Evolutionary conservation across 37 sponge, comb jelly and placozoan genomes (phyloP).

Genomic region (Ephydatia muelleri): DNA sequence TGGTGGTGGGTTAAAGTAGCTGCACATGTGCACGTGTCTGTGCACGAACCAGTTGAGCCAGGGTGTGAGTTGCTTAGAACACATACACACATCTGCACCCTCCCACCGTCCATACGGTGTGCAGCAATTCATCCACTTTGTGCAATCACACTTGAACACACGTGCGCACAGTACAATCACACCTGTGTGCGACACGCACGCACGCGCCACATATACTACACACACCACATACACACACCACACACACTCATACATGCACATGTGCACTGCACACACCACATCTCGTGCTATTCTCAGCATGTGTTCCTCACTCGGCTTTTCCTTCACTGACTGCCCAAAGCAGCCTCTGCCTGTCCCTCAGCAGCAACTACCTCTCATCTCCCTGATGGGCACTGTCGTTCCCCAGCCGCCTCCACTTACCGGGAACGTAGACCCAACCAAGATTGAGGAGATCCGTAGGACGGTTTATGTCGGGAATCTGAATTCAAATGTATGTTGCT

Average conservation of each 20-base stretch:
- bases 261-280: neutral
- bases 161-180: too few relatives aligned
- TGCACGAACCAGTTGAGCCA: neutral
- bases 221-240: neutral
- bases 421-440: conserved; percentile 86
- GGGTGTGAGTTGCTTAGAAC: too few relatives aligned
- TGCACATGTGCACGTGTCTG: too few relatives aligned
- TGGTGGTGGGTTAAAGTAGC: too few relatives aligned
- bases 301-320: neutral
- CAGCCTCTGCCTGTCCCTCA: neutral
- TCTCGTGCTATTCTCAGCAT: neutral
- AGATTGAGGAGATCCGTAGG: conserved; percentile 90
- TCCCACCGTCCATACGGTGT: too few relatives aligned
- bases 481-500: conserved; percentile 44
- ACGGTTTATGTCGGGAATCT: conserved; percentile 95
- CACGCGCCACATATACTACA: too few relatives aligned
- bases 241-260: neutral
- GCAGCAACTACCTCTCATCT: conserved; percentile 40
- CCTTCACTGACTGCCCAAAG: neutral
- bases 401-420: conserved; percentile 78
- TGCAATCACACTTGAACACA: too few relatives aligned
- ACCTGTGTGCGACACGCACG: too few relatives aligned
- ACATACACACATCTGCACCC: too few relatives aligned
- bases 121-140: too few relatives aligned
- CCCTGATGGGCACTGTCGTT: conserved; percentile 63